A percentile compares a stretch with the other conserved stretches of the same genome.
Evolutionary conservation across 2,888 invertebrate genomes (phyloP).

Genomic region (Timandra comae): DNA sequence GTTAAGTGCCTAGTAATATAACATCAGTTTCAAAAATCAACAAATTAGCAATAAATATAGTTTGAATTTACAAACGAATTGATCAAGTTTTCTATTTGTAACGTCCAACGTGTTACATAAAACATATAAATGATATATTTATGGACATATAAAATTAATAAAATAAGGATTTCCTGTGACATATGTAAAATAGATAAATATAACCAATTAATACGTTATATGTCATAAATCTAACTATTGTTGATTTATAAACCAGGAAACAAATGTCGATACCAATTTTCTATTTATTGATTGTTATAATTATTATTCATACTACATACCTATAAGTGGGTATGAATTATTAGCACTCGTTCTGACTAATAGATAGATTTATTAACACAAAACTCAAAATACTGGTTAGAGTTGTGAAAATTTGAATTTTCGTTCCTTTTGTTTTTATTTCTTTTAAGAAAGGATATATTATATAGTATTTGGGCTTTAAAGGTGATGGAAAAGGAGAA

Average conservation of each 20-base stretch:
- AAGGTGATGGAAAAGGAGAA: too few relatives aligned
- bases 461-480: too few relatives aligned
- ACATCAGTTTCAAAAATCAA: slow-evolving; percentile 17
- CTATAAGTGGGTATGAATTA: too few relatives aligned
- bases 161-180: slow-evolving; percentile 17
- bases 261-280: background rate
- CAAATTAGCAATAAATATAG: slow-evolving; percentile 11
- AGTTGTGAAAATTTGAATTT: too few relatives aligned
- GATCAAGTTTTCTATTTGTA: slow-evolving; percentile 12
- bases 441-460: too few relatives aligned
- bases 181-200: slow-evolving; percentile 7
- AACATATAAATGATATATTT: slow-evolving; percentile 16
- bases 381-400: too few relatives aligned
- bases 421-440: too few relatives aligned
- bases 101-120: slow-evolving; percentile 10
- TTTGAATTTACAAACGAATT: slow-evolving; percentile 11
- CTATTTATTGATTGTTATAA: background rate
- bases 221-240: slow-evolving; percentile 2
- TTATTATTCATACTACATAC: too few relatives aligned
- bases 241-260: slow-evolving; percentile 1
- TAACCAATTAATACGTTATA: slow-evolving; percentile 1
- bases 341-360: too few relatives aligned
- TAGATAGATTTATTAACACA: too few relatives aligned
- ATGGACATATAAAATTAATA: slow-evolving; percentile 14
- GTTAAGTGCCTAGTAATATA: slow-evolving; percentile 41